Base-by-base conservation (phyloP, 2,888 invertebrate genomes). In the Xylota segnis region DNA sequence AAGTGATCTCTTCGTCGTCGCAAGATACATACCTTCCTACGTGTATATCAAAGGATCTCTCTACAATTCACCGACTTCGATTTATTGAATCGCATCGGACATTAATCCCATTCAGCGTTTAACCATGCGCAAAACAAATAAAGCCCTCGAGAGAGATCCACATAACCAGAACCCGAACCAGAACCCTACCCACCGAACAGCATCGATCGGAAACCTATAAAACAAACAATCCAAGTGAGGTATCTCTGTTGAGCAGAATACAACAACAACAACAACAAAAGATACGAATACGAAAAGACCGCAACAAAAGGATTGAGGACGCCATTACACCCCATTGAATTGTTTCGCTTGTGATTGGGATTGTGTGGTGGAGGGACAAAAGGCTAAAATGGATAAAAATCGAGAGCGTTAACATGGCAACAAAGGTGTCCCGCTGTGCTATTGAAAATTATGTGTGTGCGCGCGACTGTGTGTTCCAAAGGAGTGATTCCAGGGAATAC, bases 351-450 rank as follows among this genome's bases (percentile, higher is more conserved):
- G n/a, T n/a, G 65, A 66, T 81, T 76, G 81, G 50, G 59, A 50
- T 54, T 56, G 61, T 72, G 56, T 65, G 59, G 45, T 65, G 59
- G 65, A 54, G 45, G 84, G 52, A 63, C 43, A 70, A 70, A 74
- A 52, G 23, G 58, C 12, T 18, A 29, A 56, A 61, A 34, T 37
- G 77, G 78, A 83, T 68, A 75, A 82, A 82, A 82, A 82, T 82
- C 68, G 68, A 86, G 82, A 91, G 91, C 92, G 92, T 91, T 92
- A 92, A 92, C 92, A 92, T 92, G 92, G 91, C 89, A 92, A 92
- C 92, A 92, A 92, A 91, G 90, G 90, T 89, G 89, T 90, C 92
- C 92, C 90, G 92, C 92, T 90, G 92, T 89, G 92, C 89, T 90
- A 91, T 89, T 92, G 91, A 91, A 91, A 90, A 23, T 91, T 91